These are phyloP conservation scores for Geothlypis trichas DNA, from an alignment of 2,113 vertebrate genomes.

Conservation along the genomic window DNA sequence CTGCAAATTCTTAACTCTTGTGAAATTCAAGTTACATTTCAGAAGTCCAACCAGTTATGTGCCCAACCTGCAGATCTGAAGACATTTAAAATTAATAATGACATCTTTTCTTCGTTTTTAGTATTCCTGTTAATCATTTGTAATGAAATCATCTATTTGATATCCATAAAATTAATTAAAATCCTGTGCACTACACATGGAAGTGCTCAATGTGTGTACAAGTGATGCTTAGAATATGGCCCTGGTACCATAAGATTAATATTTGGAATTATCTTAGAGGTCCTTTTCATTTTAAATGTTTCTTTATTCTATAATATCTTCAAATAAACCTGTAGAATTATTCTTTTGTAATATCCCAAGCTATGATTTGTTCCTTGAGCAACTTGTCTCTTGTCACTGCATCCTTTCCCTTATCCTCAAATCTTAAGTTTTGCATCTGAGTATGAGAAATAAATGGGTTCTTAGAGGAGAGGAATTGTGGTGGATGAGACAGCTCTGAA, in stretches of 20 bases:
- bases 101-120: accelerated
- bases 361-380: neutral
- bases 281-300: neutral
- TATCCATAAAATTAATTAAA: neutral
- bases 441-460: neutral
- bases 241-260: too few species aligned
- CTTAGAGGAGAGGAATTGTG: neutral
- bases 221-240: neutral
- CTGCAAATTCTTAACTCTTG: neutral
- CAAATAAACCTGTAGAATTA: neutral
- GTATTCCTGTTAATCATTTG: neutral
- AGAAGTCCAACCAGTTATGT: neutral
- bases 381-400: neutral
- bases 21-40: neutral
- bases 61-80: neutral
- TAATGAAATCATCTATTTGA: neutral
- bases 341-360: neutral
- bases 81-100: neutral
- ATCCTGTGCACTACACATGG: neutral
- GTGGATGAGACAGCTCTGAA: neutral
- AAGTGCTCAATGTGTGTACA: neutral
- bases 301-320: neutral
- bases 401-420: neutral
- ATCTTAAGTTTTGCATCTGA: neutral
- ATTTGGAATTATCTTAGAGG: neutral